Evolutionary conservation across 2,797 vertebrate genomes (phyloP), one percentile per base, ranked within the genome.

Genomic region (Sebastes wilsoni): DNA sequence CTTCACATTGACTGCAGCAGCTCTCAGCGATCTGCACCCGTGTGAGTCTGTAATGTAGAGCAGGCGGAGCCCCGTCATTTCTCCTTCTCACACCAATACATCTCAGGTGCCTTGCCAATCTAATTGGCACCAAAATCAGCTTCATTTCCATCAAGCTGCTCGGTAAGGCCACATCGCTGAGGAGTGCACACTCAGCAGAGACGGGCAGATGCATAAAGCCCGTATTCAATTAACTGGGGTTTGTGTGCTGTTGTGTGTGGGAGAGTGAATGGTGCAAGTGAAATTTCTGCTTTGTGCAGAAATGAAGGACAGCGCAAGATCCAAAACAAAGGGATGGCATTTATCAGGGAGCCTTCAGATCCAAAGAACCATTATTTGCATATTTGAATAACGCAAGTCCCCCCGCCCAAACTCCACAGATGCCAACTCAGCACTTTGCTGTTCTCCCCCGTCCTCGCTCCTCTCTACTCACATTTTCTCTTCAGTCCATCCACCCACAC

Each of bases 161-260:
- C 77, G 13, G 85, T 85, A 75, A 82, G 80, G 56, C 69, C 76
- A 69, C 78, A 52, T 59, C 79, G 80, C 72, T 61, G 76, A 81
- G 62, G 69, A 87, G n/a, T 89, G 90, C 89, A 69, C 25, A 82
- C 81, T 94, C 92, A 90, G 94, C 92, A 94, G 61, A 89, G 74
- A 68, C 4, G 8, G 8, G 22, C 58, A 60, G 55, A 85, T 34
- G 79, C 74, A 84, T 72, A 87, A 61, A 69, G 71, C 54, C 61
- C 52, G 66, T 72, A 64, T 30, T 76, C 27, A 84, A 89, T 88
- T 83, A 82, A 83, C n/a, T 79, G 14, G n/a, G 58, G 65, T 77
- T 23, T 72, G 78, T 86, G 34, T 72, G 81, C 13, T 62, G 58
- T 32, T 36, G 82, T 66, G 67, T 80, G 66, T 68, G 30, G 18